Conservation (phyloP, 2,888 invertebrate genomes). For the Nemotelus nigrinus region DNA sequence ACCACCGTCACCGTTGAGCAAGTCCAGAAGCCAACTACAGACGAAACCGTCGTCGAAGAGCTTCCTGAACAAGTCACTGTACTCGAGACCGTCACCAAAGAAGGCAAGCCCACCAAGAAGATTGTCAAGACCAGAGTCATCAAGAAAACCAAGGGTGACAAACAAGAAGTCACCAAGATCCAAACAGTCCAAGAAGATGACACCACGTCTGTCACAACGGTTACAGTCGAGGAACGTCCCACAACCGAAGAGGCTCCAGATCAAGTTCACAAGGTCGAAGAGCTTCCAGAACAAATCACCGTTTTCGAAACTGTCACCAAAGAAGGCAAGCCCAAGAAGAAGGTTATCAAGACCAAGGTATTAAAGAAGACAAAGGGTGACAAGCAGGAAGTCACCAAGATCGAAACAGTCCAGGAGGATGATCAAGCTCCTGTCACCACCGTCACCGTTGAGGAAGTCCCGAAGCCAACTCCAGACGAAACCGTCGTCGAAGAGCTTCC, state of each 20-base stretch:
- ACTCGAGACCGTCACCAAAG: constrained; percentile 54
- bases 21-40: constrained; percentile 54
- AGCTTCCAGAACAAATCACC: constrained; percentile 54
- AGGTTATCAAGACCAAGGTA: constrained; percentile 57
- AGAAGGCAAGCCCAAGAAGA: constrained; percentile 54
- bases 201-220: constrained; percentile 57
- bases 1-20: constrained; percentile 59
- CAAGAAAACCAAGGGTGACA: constrained; percentile 56
- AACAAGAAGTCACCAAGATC: constrained; percentile 56
- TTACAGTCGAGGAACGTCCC: constrained; percentile 55
- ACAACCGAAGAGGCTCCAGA: constrained; percentile 58
- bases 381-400: constrained; percentile 61
- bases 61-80: constrained; percentile 54
- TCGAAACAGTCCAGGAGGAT: constrained; percentile 61
- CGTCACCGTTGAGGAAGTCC: constrained; percentile 54
- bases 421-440: constrained; percentile 56
- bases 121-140: constrained; percentile 59
- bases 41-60: constrained; percentile 50
- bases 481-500: constrained; percentile 52
- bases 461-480: constrained; percentile 47
- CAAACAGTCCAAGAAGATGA: constrained; percentile 57
- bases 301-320: constrained; percentile 55
- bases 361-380: constrained; percentile 59
- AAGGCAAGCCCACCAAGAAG: constrained; percentile 57
- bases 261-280: constrained; percentile 41